Conservation (phyloP, 2,797 vertebrate genomes). For the Emys orbicularis region DNA sequence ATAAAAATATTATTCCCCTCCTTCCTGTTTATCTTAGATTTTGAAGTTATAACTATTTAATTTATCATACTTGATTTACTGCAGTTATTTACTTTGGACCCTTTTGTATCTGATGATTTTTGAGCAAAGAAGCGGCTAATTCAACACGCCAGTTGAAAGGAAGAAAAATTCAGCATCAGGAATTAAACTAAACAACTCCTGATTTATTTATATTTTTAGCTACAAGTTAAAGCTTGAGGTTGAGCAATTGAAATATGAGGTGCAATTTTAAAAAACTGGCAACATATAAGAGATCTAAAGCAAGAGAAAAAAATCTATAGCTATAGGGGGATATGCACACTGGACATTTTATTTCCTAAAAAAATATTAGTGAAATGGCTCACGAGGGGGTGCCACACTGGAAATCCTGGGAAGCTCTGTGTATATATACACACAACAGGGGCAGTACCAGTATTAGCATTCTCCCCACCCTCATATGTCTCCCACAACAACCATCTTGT, state of each 20-base stretch:
- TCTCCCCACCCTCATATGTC: not conserved
- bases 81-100: slow-evolving; percentile 60
- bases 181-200: slow-evolving; percentile 47
- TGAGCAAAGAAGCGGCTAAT: slow-evolving; percentile 56
- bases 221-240: slow-evolving; percentile 39
- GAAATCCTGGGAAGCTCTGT: not conserved
- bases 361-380: not conserved
- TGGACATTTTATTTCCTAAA: not conserved
- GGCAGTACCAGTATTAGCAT: not conserved
- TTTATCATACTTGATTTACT: slow-evolving; percentile 49
- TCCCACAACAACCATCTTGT: not conserved
- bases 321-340: not conserved
- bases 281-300: not conserved
- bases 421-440: not conserved
- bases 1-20: slow-evolving; percentile 32
- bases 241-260: slow-evolving; percentile 26
- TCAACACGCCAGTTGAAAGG: slow-evolving; percentile 38
- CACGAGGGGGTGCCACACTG: not conserved
- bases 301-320: slow-evolving; percentile 1
- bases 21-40: slow-evolving; percentile 67
- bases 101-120: slow-evolving; percentile 35
- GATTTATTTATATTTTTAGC: slow-evolving; percentile 70
- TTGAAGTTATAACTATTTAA: slow-evolving; percentile 58
- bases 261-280: not conserved
- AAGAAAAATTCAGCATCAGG: slow-evolving; percentile 43